Evolutionary conservation across 2,888 invertebrate genomes (phyloP).

Genomic region (Eucriotettix oculatus): DNA sequence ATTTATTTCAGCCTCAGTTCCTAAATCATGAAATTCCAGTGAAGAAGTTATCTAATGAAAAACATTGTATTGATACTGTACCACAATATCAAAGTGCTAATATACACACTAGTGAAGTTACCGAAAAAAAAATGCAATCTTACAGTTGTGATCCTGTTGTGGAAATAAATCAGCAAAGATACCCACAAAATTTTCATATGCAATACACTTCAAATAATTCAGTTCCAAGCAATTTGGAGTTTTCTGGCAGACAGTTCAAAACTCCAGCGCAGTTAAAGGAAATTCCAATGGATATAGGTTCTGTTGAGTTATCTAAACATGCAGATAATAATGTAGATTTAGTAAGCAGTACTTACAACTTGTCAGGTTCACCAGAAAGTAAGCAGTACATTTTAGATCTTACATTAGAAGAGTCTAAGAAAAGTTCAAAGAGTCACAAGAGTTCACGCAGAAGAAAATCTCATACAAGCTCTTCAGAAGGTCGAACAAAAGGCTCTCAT

Average conservation of each 20-base stretch:
- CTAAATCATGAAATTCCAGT: background rate
- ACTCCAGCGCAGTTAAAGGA: slow-evolving; percentile 25
- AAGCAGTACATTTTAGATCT: no score
- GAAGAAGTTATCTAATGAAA: background rate
- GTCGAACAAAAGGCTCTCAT: background rate
- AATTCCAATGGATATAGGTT: slow-evolving; percentile 19
- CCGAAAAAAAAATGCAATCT: background rate
- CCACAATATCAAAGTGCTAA: no score
- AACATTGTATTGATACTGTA: background rate
- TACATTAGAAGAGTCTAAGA: background rate
- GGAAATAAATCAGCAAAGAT: background rate
- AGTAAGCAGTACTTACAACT: background rate
- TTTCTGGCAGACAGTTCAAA: slow-evolving; percentile 18
- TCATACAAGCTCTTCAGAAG: background rate
- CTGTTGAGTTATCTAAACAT: background rate
- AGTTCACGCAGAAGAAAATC: background rate
- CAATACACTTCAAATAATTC: background rate
- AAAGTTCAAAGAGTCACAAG: background rate
- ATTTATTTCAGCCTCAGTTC: background rate
- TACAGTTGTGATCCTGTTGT: background rate
- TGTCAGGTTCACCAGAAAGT: background rate
- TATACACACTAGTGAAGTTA: background rate
- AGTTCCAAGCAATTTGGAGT: background rate
- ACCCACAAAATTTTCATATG: background rate
- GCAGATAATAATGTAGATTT: background rate